Percentiles rank a stretch among this genome's conserved stretches.
Conservation (phyloP, 2,888 invertebrate species). For the Macrophya alboannulata region DNA sequence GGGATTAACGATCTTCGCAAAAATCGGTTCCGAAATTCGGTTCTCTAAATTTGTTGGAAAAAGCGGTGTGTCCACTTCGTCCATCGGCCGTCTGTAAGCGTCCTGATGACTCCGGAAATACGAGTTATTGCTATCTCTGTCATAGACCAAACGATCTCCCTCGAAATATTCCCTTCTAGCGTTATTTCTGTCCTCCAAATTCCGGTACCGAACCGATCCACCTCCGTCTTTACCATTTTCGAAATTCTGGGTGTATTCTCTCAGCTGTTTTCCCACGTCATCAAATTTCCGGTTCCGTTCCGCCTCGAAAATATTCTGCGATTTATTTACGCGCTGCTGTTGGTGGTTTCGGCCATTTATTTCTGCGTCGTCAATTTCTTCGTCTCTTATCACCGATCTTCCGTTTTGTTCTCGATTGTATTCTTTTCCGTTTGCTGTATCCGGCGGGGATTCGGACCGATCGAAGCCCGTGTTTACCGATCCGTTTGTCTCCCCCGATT, state of each 20-base stretch:
- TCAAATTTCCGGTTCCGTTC: constrained; percentile 62
- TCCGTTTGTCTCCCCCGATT: not conserved
- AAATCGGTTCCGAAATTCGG: constrained; percentile 67
- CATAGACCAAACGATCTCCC: constrained; percentile 60
- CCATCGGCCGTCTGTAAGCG: constrained; percentile 74
- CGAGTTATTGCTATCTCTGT: constrained; percentile 60
- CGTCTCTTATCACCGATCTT: constrained; percentile 58
- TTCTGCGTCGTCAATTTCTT: constrained; percentile 58
- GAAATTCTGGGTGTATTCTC: constrained; percentile 72
- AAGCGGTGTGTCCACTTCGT: constrained; percentile 76
- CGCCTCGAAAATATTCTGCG: constrained; percentile 57
- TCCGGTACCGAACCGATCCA: constrained; percentile 66
- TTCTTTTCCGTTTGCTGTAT: not conserved
- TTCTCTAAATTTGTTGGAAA: constrained; percentile 72
- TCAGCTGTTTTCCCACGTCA: constrained; percentile 69
- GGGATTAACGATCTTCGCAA: constrained; percentile 75
- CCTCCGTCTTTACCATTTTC: constrained; percentile 70
- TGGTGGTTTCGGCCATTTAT: not conserved
- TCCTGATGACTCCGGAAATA: constrained; percentile 66
- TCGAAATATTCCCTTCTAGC: constrained; percentile 60
- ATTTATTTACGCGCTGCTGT: not conserved
- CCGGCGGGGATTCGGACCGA: constrained; percentile 59
- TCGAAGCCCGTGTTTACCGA: constrained; percentile 68
- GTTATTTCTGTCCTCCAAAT: constrained; percentile 60
- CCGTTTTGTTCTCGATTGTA: constrained; percentile 37